Evolutionary conservation across 1,140 invertebrate genomes (phyloP).

Genomic region (Pinna nobilis): DNA sequence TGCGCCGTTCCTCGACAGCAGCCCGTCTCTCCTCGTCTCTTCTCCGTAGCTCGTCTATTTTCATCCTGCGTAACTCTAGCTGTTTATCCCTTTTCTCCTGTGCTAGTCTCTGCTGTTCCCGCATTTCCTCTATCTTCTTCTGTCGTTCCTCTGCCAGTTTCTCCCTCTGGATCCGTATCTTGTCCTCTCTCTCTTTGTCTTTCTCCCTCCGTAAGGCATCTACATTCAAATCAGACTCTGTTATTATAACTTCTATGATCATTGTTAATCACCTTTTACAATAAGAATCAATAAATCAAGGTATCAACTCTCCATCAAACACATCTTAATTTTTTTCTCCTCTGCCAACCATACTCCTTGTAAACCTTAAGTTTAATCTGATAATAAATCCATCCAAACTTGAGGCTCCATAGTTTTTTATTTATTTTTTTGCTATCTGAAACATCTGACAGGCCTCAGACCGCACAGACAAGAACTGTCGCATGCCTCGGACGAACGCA

Average conservation of each 20-base stretch:
- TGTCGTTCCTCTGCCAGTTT: constrained; percentile 64
- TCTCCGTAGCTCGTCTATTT: constrained; percentile 67
- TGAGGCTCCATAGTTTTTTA: too few species aligned
- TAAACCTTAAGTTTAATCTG: too few species aligned
- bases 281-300: neutral
- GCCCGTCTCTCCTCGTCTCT: constrained; percentile 63
- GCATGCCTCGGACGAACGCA: too few species aligned
- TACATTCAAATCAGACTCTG: constrained; percentile 2
- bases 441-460: too few species aligned
- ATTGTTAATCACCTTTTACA: neutral
- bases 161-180: constrained; percentile 57
- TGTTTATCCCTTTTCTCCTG: constrained; percentile 69
- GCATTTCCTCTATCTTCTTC: constrained; percentile 67
- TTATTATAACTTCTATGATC: constrained; percentile 20
- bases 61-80: constrained; percentile 62
- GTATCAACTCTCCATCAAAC: neutral
- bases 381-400: too few species aligned
- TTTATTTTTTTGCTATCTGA: too few species aligned
- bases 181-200: constrained; percentile 67
- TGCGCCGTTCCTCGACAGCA: constrained; percentile 66
- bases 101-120: constrained; percentile 64
- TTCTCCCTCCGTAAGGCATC: constrained; percentile 51
- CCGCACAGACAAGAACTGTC: too few species aligned
- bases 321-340: neutral
- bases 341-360: too few species aligned